A percentile compares a stretch with the other conserved stretches of the same genome.
These are phyloP conservation scores for Ctenoplectra terminalis DNA, from an alignment of 1,140 invertebrate species.

Conservation along the genomic window DNA sequence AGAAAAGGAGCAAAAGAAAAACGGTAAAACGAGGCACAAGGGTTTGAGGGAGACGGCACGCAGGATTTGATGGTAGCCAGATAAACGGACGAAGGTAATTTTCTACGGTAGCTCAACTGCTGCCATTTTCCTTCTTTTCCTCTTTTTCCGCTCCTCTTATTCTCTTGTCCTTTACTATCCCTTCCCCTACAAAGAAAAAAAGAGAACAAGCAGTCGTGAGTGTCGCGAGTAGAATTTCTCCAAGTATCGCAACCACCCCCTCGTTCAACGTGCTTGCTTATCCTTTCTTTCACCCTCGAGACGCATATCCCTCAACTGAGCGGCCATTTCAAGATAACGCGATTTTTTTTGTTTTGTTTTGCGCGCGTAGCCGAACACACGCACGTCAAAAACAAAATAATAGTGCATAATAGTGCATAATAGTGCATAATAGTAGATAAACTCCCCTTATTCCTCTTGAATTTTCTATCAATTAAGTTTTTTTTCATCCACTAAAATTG, in stretches of 20 bases:
- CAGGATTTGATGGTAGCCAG: constrained; percentile 43
- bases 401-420: no score
- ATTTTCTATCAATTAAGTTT: no score
- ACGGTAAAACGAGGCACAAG: constrained; percentile 6
- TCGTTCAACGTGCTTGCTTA: background rate
- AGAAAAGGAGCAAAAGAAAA: background rate
- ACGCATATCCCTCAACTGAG: background rate
- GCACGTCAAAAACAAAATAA: background rate
- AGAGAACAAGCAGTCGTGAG: constrained; percentile 1
- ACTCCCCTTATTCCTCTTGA: no score
- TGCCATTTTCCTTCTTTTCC: constrained; percentile 21
- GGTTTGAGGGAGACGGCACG: background rate
- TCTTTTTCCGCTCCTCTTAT: no score
- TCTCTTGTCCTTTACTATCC: background rate
- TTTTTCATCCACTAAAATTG: background rate
- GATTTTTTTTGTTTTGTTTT: no score
- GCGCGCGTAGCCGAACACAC: background rate
- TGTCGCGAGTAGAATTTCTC: constrained; percentile 28
- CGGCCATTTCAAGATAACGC: background rate
- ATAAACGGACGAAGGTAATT: constrained; percentile 56
- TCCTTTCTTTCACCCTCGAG: background rate
- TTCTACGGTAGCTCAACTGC: constrained; percentile 56
- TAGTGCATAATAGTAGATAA: no score
- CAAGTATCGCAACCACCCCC: background rate
- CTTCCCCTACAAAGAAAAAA: background rate